Evolutionary conservation across 2,888 invertebrate genomes (phyloP).

Genomic region (Tromatobia lineatoria): DNA sequence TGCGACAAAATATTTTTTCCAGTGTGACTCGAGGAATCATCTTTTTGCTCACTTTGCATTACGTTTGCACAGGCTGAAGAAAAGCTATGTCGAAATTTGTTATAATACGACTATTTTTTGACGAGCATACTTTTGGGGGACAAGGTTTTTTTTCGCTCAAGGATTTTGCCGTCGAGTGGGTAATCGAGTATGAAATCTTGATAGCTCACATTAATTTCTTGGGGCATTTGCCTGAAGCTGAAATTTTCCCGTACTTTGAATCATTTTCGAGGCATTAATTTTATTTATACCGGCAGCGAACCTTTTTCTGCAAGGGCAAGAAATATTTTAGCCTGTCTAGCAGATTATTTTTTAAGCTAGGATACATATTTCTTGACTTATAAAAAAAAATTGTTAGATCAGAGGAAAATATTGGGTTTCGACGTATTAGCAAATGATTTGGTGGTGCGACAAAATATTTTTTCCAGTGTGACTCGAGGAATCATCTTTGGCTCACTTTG

Average conservation of each 20-base stretch:
- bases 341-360: too few species aligned
- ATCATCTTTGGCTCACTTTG: conserved; percentile 46
- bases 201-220: background rate
- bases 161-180: background rate
- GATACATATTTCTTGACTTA: too few species aligned
- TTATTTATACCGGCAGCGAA: too few species aligned
- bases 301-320: too few species aligned
- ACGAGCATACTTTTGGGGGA: background rate
- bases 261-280: background rate
- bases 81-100: background rate
- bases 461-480: too few species aligned
- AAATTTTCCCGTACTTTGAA: background rate
- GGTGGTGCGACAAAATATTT: too few species aligned
- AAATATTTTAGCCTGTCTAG: too few species aligned
- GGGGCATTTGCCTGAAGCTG: background rate
- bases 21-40: conserved; percentile 35
- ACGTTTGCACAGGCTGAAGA: background rate
- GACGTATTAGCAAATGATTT: too few species aligned
- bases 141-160: background rate
- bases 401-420: too few species aligned
- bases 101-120: background rate
- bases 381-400: too few species aligned
- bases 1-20: too few species aligned
- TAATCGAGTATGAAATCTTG: conserved; percentile 3
- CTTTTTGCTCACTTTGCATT: conserved; percentile 41